These are phyloP conservation scores for Deroplatys truncata DNA, from an alignment of 2,888 invertebrate species.

Conservation along the genomic window DNA sequence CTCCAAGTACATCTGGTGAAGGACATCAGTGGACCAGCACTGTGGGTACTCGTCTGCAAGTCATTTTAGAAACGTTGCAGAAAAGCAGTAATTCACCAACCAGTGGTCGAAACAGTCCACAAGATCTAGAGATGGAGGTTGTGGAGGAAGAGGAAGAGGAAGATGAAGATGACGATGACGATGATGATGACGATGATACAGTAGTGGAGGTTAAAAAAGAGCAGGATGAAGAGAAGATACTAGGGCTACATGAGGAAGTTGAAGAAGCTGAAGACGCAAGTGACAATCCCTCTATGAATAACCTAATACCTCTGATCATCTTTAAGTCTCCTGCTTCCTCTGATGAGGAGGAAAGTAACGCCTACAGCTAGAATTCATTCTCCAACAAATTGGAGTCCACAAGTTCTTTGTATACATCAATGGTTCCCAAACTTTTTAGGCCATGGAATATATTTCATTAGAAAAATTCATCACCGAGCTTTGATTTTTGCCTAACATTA, in stretches of 20 bases:
- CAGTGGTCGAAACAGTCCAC: neutral
- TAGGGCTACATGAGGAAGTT: neutral
- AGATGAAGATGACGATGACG: neutral
- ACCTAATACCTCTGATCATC: neutral
- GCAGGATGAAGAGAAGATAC: neutral
- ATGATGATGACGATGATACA: neutral
- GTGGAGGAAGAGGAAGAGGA: neutral
- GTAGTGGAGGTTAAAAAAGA: neutral
- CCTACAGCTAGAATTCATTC: conserved; percentile 13
- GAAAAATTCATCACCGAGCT: too few species aligned
- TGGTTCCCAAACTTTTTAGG: too few species aligned
- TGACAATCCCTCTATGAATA: neutral
- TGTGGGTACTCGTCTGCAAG: conserved; percentile 20
- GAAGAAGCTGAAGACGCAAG: neutral
- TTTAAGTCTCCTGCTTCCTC: neutral
- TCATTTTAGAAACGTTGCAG: conserved; percentile 28
- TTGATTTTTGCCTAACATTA: too few species aligned
- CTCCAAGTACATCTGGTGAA: conserved; percentile 1
- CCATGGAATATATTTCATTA: neutral
- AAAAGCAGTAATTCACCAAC: conserved; percentile 12
- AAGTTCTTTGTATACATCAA: neutral
- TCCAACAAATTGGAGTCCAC: neutral
- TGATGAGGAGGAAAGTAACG: conserved; percentile 5
- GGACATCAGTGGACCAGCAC: neutral
- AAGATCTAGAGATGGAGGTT: neutral